Base-by-base conservation (phyloP, 2,113 vertebrate species). In the Aramus guarauna region DNA sequence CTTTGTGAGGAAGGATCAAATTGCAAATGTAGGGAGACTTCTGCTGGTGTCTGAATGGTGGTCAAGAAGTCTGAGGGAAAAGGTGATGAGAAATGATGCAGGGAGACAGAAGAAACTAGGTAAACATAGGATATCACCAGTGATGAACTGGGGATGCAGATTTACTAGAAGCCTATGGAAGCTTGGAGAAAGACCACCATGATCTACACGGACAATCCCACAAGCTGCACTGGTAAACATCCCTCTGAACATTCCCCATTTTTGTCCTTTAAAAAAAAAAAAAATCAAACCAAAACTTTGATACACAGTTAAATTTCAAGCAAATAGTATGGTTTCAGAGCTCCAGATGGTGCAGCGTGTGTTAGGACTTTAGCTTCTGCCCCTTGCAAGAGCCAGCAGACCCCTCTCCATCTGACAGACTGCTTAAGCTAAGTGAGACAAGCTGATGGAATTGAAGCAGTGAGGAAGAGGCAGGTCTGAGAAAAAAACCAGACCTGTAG, bases 101-200 rank as follows among this genome's bases (percentile, higher is more conserved):
- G 7, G 3, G 5, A 67, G 17, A 63, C 17, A 47, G 4, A 41
- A 59, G 39, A 43, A 83, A 32, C 12, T 26, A 12, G 15, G 36
- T 32, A 77, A 63, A 84, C 0, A 1, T 3, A 26, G 18, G 48
- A 19, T 20, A 63, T 16, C 18, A 34, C 15, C n/a, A 75, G 0
- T 18, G 47, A 72, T 8, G 6, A 59, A 68, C 0, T 24, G 3
- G 9, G 27, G 58, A 60, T 62, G 19, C 30, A 73, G 53, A 30
- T 77, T 66, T 30, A 36, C 36, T 36, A 2, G 9, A 91, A 69
- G 27, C 22, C 15, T 23, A 18, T 8, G 11, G 52, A 71, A 67
- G 20, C 30, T 3, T 45, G 45, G 39, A 30, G 37, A 74, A 58
- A 36, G n/a, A 27, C 21, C 34, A 41, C 12, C 0, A 1, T 1